Conservation (phyloP, 2,113 vertebrate species). For the Ammodytes dubius region DNA sequence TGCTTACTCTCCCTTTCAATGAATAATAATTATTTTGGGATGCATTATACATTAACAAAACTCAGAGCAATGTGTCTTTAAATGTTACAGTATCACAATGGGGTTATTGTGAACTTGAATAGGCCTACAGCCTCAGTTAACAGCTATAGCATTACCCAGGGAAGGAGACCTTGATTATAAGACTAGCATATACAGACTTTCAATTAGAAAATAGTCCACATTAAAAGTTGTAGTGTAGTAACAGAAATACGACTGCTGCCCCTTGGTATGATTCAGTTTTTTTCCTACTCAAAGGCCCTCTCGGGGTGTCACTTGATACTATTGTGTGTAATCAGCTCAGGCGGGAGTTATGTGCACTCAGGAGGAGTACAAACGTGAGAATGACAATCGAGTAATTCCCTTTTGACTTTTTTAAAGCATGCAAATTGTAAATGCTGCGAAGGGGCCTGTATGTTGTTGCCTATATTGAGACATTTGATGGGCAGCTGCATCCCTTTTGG, state of each 20-base stretch:
- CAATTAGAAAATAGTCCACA: background rate
- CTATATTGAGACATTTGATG: constrained; percentile 36
- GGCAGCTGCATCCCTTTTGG: constrained; percentile 7
- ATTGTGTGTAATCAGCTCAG: constrained; percentile 14
- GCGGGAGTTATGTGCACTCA: background rate
- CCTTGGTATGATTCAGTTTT: background rate
- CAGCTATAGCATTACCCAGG: background rate
- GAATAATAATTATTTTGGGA: background rate
- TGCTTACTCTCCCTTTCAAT: background rate
- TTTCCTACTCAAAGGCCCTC: background rate
- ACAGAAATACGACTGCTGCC: background rate
- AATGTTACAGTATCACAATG: background rate
- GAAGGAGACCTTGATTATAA: background rate
- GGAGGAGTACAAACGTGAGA: constrained; percentile 3
- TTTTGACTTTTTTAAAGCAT: constrained; percentile 1
- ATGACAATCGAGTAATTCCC: background rate
- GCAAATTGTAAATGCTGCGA: background rate
- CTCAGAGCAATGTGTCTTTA: background rate
- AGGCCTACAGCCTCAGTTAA: background rate
- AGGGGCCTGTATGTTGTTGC: background rate
- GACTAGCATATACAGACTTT: background rate
- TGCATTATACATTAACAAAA: background rate
- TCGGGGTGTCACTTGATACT: constrained; percentile 5
- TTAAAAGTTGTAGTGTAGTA: background rate
- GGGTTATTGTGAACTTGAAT: background rate